Evolutionary conservation across 1,140 invertebrate species (phyloP).

Genomic region (Bombyx mandarina): DNA sequence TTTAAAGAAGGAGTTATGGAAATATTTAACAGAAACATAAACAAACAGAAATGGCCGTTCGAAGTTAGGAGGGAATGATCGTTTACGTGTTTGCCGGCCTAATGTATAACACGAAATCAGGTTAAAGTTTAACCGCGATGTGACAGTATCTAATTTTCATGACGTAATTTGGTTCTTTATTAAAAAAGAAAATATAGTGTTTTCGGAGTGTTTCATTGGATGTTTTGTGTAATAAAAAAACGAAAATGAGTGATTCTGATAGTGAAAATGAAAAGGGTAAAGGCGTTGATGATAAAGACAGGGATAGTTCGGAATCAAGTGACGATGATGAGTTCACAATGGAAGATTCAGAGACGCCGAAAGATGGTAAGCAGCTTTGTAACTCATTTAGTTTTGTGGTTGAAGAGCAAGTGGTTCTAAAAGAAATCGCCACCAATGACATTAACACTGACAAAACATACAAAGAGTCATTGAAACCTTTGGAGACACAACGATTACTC

Average conservation of each 20-base stretch:
- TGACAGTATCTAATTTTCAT: too few species aligned
- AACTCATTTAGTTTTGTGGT: too few species aligned
- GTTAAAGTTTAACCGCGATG: too few species aligned
- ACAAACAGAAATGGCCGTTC: too few species aligned
- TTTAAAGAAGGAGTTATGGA: too few species aligned
- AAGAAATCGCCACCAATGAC: too few species aligned
- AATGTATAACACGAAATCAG: too few species aligned
- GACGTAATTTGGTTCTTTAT: neutral
- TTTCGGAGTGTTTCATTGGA: neutral
- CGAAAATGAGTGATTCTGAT: slow-evolving; percentile 28
- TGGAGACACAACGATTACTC: too few species aligned
- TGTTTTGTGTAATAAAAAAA: neutral
- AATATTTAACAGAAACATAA: too few species aligned
- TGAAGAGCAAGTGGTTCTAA: too few species aligned
- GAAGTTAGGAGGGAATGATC: neutral
- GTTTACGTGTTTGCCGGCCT: neutral
- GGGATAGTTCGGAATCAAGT: slow-evolving; percentile 35
- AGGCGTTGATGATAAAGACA: slow-evolving; percentile 10
- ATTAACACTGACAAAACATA: too few species aligned
- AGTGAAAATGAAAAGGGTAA: slow-evolving; percentile 25
- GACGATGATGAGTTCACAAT: slow-evolving; percentile 21
- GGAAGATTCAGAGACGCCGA: slow-evolving; percentile 4
- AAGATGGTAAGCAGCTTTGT: slow-evolving; percentile 4
- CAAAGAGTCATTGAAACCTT: too few species aligned
- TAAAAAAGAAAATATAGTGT: slow-evolving; percentile 3